Conservation (phyloP, 1,140 invertebrate species). For the Mactra quadrangularis region DNA sequence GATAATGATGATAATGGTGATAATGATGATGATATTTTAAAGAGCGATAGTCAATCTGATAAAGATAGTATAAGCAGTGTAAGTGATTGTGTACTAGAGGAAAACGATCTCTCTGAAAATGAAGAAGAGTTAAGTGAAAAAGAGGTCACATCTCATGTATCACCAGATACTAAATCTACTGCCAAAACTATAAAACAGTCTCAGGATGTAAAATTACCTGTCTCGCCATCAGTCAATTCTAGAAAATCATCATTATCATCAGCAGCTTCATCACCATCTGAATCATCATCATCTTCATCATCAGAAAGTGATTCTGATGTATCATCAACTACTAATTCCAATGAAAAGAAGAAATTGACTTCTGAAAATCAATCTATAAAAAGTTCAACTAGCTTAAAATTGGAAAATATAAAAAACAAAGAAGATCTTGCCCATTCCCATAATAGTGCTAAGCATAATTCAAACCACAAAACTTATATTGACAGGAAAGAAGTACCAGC, state of each 20-base stretch:
- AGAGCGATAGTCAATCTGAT: constrained; percentile 12
- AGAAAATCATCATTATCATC: constrained; percentile 6
- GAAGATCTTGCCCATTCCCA: no score
- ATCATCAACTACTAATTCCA: background rate
- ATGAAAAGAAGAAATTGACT: background rate
- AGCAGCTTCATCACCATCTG: constrained; percentile 34
- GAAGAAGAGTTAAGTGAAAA: background rate
- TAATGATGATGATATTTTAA: constrained; percentile 6
- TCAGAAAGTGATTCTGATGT: constrained; percentile 4
- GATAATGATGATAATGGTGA: background rate
- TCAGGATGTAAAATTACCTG: constrained; percentile 9
- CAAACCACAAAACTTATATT: background rate
- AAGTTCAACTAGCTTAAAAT: background rate
- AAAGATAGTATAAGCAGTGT: background rate
- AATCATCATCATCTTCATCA: constrained; percentile 29
- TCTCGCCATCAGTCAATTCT: constrained; percentile 6
- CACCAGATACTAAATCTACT: background rate
- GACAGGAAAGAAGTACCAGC: background rate
- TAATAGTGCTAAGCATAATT: background rate
- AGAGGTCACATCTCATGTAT: background rate
- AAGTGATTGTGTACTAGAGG: background rate
- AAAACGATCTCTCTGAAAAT: background rate
- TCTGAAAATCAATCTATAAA: background rate
- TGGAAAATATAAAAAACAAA: no score
- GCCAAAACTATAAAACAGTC: background rate